These are phyloP conservation scores for Pagetopsis macropterus DNA, from an alignment of 2,797 vertebrate species.

Conservation along the genomic window DNA sequence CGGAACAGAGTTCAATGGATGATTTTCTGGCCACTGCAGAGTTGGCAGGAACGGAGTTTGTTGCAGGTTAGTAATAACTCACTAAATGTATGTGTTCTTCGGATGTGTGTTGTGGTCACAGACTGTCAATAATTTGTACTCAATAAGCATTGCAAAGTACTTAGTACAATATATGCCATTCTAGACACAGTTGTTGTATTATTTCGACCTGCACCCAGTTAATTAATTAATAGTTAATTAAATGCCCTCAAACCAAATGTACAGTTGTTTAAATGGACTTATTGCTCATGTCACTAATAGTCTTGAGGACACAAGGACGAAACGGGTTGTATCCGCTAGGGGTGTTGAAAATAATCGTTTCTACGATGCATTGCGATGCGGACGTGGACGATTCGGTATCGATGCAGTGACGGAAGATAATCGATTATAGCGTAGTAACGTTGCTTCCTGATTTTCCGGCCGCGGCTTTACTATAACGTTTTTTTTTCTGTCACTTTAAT, in stretches of 20 bases:
- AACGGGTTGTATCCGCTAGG: too few relatives aligned
- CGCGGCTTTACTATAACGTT: too few relatives aligned
- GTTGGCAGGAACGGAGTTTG: conserved; percentile 93
- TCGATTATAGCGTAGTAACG: too few relatives aligned
- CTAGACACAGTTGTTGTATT: neutral
- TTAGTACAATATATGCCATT: neutral
- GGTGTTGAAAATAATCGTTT: too few relatives aligned
- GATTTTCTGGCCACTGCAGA: conserved; percentile 96
- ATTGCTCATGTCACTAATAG: neutral
- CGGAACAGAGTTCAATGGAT: conserved; percentile 94
- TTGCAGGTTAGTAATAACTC: conserved; percentile 83
- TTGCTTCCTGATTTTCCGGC: too few relatives aligned
- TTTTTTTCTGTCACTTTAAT: too few relatives aligned
- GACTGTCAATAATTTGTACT: neutral
- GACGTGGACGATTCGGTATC: too few relatives aligned
- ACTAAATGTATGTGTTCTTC: neutral
- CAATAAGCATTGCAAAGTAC: too few relatives aligned
- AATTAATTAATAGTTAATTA: neutral
- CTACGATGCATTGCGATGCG: too few relatives aligned
- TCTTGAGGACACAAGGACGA: neutral
- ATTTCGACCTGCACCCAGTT: neutral
- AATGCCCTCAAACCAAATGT: neutral
- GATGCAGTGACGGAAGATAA: too few relatives aligned
- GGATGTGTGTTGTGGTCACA: neutral
- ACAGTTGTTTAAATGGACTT: neutral